These are phyloP conservation scores for Graphium colonna DNA, from an alignment of 2,888 invertebrate genomes.

Conservation along the genomic window DNA sequence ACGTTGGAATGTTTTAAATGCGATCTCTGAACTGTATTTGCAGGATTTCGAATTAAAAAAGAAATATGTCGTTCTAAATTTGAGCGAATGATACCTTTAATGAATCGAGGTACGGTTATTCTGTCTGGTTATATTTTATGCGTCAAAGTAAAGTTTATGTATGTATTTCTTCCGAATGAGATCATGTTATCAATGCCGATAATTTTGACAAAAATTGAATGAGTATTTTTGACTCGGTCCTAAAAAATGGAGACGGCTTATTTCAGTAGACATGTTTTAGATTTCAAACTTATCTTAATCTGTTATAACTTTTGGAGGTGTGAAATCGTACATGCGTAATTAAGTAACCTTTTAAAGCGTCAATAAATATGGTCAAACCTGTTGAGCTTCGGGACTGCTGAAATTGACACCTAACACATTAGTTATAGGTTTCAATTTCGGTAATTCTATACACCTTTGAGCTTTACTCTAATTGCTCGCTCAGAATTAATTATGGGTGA, in stretches of 20 bases:
- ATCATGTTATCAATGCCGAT: too few species aligned
- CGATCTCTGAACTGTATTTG: not conserved
- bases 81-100: not conserved
- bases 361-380: not conserved
- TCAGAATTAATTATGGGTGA: slow-evolving; percentile 19
- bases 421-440: slow-evolving; percentile 5
- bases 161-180: too few species aligned
- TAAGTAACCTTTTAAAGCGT: not conserved
- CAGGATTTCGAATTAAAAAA: not conserved
- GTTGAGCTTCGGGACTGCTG: not conserved
- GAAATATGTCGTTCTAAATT: not conserved
- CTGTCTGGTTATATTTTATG: too few species aligned
- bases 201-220: too few species aligned
- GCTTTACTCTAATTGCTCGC: slow-evolving; percentile 18
- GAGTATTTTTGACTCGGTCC: too few species aligned
- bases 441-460: not conserved
- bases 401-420: not conserved
- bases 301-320: not conserved
- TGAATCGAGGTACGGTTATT: too few species aligned
- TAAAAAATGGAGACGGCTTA: too few species aligned
- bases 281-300: too few species aligned
- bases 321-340: not conserved
- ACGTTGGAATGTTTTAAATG: slow-evolving; percentile 9
- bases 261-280: too few species aligned
- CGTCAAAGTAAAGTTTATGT: too few species aligned